A percentile compares a stretch with the other conserved stretches of the same genome.
Conservation (phyloP, 2,797 vertebrate species). For the Valencia hispanica region DNA sequence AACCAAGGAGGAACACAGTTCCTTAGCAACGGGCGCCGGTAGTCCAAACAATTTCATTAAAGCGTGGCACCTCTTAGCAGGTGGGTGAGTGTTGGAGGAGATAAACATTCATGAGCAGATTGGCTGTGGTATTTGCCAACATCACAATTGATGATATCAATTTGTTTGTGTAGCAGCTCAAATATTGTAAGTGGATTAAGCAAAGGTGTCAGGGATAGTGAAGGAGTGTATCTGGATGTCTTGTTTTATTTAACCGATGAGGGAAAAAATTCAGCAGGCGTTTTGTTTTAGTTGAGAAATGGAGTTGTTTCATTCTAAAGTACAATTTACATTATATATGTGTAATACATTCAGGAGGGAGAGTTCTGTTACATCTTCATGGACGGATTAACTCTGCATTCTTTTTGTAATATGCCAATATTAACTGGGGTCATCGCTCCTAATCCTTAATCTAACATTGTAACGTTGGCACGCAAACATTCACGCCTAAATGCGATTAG, state of each 20-base stretch:
- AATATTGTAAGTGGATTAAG: conserved; percentile 85
- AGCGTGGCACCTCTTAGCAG: conserved; percentile 99
- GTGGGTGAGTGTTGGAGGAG: conserved; percentile 97
- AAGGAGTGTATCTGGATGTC: conserved; percentile 69
- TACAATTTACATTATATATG: conserved; percentile 9
- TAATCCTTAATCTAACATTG: neutral
- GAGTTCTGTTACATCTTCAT: neutral
- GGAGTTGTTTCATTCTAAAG: conserved; percentile 45
- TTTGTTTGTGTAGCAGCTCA: conserved; percentile 94
- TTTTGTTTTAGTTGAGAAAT: conserved; percentile 39
- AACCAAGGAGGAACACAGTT: conserved; percentile 88
- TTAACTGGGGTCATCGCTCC: neutral
- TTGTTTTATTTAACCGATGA: conserved; percentile 62
- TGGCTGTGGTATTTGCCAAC: conserved; percentile 97
- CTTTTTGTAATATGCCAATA: neutral
- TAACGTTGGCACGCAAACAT: neutral
- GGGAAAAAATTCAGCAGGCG: conserved; percentile 40
- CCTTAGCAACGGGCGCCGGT: conserved; percentile 96
- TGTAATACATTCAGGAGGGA: neutral
- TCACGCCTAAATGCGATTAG: neutral
- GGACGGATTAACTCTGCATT: neutral
- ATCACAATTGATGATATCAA: conserved; percentile 97
- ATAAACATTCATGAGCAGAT: conserved; percentile 99
- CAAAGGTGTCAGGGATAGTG: conserved; percentile 71
- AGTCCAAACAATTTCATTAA: conserved; percentile 99